Evolutionary conservation across 2,113 vertebrate species (phyloP).

Genomic region (Amazona vittata): DNA sequence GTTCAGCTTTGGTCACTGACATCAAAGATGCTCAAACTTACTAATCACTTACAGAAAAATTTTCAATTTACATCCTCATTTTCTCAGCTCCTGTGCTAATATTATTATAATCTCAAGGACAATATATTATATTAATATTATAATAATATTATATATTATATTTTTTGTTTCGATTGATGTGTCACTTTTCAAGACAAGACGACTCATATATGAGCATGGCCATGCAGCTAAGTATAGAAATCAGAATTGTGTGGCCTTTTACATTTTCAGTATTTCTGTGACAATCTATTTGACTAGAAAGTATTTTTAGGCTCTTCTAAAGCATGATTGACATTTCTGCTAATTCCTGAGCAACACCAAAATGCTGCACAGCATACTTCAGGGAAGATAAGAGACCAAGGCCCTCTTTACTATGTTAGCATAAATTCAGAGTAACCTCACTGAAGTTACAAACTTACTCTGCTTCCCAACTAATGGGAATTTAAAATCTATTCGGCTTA

Average conservation of each 20-base stretch:
- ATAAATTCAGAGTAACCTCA: not conserved
- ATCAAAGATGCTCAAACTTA: not conserved
- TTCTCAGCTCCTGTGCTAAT: not conserved
- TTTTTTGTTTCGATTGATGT: not conserved
- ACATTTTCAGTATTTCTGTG: not conserved
- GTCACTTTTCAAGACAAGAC: not conserved
- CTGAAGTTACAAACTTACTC: not conserved
- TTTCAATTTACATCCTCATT: not conserved
- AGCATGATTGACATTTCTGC: conserved; percentile 29
- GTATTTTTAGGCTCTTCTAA: conserved; percentile 40
- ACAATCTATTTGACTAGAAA: not conserved
- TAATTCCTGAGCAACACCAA: conserved; percentile 35
- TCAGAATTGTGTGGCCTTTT: not conserved
- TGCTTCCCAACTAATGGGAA: not conserved
- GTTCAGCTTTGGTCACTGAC: not conserved
- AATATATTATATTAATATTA: not conserved
- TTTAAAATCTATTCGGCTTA: not conserved
- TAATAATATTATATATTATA: not conserved
- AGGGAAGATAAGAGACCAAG: not conserved
- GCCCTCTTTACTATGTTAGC: not conserved
- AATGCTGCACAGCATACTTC: not conserved
- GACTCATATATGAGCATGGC: not conserved
- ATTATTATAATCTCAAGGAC: not conserved
- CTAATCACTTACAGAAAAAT: not conserved
- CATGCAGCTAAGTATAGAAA: not conserved